Evolutionary conservation across 2,113 vertebrate species (phyloP).

Genomic region (Casuarius casuarius): DNA sequence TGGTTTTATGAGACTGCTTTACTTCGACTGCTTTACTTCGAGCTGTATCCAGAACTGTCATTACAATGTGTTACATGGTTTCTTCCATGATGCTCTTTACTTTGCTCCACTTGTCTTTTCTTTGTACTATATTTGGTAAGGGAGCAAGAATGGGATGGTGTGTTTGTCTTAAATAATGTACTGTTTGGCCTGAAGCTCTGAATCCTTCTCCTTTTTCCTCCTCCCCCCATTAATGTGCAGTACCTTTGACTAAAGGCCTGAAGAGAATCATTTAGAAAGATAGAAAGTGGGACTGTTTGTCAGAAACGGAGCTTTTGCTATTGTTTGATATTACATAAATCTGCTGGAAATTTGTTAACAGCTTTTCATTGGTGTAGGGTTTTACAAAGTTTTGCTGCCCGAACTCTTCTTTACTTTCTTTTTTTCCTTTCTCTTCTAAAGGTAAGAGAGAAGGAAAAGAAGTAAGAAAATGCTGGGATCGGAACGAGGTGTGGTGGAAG

Average conservation of each 20-base stretch:
- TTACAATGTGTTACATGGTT: background rate
- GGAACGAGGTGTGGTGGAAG: constrained; percentile 92
- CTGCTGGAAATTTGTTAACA: background rate
- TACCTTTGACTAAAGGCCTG: background rate
- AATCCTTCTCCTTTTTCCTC: background rate
- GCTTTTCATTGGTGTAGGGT: background rate
- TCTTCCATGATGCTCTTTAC: constrained; percentile 14
- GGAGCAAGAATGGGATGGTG: background rate
- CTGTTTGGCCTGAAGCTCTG: constrained; percentile 12
- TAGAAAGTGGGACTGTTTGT: background rate
- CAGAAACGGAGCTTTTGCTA: background rate
- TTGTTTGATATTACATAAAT: background rate
- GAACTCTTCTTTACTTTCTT: background rate
- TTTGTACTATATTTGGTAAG: constrained; percentile 38
- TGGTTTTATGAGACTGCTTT: background rate
- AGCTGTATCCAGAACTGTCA: background rate
- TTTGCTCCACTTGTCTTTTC: constrained; percentile 17
- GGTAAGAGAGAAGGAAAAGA: constrained; percentile 72
- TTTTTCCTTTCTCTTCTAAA: constrained; percentile 20
- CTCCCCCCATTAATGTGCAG: background rate
- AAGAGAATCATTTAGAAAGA: background rate
- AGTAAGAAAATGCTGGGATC: constrained; percentile 92
- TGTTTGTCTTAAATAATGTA: constrained; percentile 13
- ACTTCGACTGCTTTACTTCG: background rate
- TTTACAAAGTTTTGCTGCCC: background rate